Evolutionary conservation across 2,888 invertebrate genomes (phyloP), one percentile per base, ranked within the genome.

Genomic region (Oithona nana): DNA sequence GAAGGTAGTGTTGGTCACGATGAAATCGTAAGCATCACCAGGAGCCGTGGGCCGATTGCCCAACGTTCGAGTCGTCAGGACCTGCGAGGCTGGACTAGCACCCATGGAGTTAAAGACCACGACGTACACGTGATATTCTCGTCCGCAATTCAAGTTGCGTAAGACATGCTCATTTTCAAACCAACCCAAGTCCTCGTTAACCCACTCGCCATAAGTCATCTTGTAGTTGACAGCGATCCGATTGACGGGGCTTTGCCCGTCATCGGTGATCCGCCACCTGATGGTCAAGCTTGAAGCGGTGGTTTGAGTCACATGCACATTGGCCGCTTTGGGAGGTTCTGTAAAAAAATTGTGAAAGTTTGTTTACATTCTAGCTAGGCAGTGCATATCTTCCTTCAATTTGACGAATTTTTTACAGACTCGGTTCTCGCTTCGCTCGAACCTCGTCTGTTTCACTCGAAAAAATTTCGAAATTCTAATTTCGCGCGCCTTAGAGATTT

Each of bases 311-410:
- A 90, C 84, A 13, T 82, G 83, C 30, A 92, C 74, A 39, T 83
- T 80, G 1, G 92, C 90, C 0, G 88, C 83, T 65, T 86, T 86
- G 0, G 90, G 92, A 3, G 90, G 88, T 60, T 88, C 88, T 74
- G 82, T 77, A 58, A 83, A 81, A 68, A 80, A 68, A 64, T 67
- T 66, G 54, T 57, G 64, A 26, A 50, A 30, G 59, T 11, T n/a
- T n/a, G n/a, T n/a, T n/a, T n/a, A n/a, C n/a, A n/a, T n/a, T n/a
- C n/a, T n/a, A n/a, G n/a, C n/a, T n/a, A n/a, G n/a, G n/a, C n/a
- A n/a, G n/a, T n/a, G n/a, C n/a, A n/a, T n/a, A n/a, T n/a, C n/a
- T n/a, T n/a, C n/a, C n/a, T n/a, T n/a, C n/a, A n/a, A n/a, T n/a
- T n/a, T n/a, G n/a, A n/a, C n/a, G n/a, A n/a, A n/a, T n/a, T n/a